Evolutionary conservation across 2,797 vertebrate species (phyloP).

Genomic region (Lates japonicus): DNA sequence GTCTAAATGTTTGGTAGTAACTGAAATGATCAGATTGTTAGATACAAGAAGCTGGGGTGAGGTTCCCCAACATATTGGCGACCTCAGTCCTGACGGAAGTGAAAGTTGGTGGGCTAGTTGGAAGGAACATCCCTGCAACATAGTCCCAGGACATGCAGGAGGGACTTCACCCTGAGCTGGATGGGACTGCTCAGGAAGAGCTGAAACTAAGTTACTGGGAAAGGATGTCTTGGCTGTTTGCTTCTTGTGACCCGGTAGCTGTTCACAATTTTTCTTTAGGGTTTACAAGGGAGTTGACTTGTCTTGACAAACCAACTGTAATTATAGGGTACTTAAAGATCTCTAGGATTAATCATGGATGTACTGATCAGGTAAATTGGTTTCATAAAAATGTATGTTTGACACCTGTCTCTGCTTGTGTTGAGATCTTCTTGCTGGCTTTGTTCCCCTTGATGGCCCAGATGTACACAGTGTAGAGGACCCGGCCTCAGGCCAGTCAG

Average conservation of each 20-base stretch:
- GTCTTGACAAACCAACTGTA: conserved; percentile 25
- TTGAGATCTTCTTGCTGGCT: conserved; percentile 83
- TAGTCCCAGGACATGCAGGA: conserved; percentile 7
- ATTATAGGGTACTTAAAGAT: not conserved
- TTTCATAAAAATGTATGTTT: conserved; percentile 28
- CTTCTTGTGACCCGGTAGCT: conserved; percentile 28
- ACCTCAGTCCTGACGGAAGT: too few species aligned
- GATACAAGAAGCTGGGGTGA: conserved; percentile 22
- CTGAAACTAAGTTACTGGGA: conserved; percentile 24
- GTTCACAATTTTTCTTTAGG: conserved; percentile 12
- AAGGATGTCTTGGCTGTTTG: conserved; percentile 33
- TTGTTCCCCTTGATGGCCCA: conserved; percentile 86
- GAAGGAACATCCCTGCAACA: conserved; percentile 8
- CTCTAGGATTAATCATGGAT: conserved; percentile 5
- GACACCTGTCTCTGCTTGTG: conserved; percentile 86
- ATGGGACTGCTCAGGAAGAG: conserved; percentile 40
- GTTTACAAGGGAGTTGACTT: conserved; percentile 4
- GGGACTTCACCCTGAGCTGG: conserved; percentile 28
- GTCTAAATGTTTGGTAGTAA: not conserved
- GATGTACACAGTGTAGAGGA: conserved; percentile 82
- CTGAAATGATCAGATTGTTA: conserved; percentile 10
- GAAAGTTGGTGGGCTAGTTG: not conserved
- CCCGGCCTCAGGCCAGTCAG: conserved; percentile 85
- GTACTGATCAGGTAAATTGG: not conserved
- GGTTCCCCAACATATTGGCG: conserved; percentile 3